Base-by-base conservation (phyloP, 1,140 invertebrate species). In the Triops cancriformis region DNA sequence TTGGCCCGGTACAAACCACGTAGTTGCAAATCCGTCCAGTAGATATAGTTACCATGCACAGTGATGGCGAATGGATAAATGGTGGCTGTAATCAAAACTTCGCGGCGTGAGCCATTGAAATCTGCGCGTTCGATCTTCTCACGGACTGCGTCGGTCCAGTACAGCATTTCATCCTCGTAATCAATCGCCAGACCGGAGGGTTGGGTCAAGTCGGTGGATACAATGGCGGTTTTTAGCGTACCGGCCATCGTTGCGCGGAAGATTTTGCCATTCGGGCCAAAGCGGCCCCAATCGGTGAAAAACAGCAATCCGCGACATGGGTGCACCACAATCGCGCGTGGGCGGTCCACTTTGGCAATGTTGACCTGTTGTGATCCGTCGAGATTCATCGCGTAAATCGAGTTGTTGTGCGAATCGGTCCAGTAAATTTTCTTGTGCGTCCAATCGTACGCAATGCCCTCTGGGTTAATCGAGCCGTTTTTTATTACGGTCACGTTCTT, bases 41-140 rank as follows among this genome's bases (percentile, higher is more conserved):
- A 99, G 74, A 99, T 97, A 83, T 95, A 96, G 82, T 95, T 90
- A 27, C 92, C 88, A 84, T 91, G 94, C 0, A 98, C 92, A 0
- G 95, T 96, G 14, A 99, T 94, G 0, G 95, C 95, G 84, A 97
- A 98, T 9, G 96, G 96, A 88, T 98, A 97, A 79, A 98, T 97
- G 0, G 96, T 97, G 0, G 95, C 94, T 0, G 79, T 73, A 6
- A 85, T 84, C 43, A 87, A 83, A 5, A 87, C 86, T 81, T 90
- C 87, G 81, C 90, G 82, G 79, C 89, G 87, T 18, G 87, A 89
- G 3, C 97, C 97, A 83, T 98, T 91, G 6, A 98, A 84, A 83
- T 93, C 91, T 0, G 94, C 93, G 26, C 96, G 86, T 87, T 99
- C 98, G 80, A 99, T 99, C 84, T 98, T 98, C 83, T 99, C 96